A percentile compares a stretch with the other conserved stretches of the same genome.
Evolutionary conservation across 2,888 invertebrate species (phyloP).

Genomic region (Calliphora vomitoria): DNA sequence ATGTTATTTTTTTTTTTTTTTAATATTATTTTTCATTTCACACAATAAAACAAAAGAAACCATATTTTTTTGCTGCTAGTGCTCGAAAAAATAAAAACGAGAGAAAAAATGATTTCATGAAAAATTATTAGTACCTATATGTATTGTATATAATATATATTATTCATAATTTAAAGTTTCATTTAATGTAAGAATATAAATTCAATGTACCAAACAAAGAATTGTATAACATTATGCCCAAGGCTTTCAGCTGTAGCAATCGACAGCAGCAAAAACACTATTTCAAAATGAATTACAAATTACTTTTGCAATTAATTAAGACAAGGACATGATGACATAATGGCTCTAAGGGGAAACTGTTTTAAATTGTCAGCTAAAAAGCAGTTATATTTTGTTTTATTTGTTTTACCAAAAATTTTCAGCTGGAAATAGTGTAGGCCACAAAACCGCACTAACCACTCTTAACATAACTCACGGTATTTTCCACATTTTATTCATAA

Average conservation of each 20-base stretch:
- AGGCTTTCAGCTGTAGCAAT: constrained; percentile 31
- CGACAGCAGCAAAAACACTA: constrained; percentile 6
- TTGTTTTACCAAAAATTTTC: no score
- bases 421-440: constrained; percentile 17
- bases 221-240: constrained; percentile 15
- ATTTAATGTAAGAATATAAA: constrained; percentile 32
- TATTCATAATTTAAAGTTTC: constrained; percentile 56
- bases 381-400: no score
- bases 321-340: constrained; percentile 42
- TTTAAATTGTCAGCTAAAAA: neutral
- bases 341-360: constrained; percentile 44
- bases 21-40: neutral
- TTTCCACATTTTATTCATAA: neutral
- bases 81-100: neutral
- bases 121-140: neutral
- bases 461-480: neutral
- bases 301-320: constrained; percentile 52
- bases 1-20: neutral
- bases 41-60: constrained; percentile 30
- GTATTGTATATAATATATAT: constrained; percentile 10
- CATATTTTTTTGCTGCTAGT: neutral
- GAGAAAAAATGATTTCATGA: no score
- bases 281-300: constrained; percentile 43
- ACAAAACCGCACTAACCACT: neutral
- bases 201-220: constrained; percentile 41